Conservation (phyloP, 64 coral and sea anemone genomes). For the Pocillopora damicornis region DNA sequence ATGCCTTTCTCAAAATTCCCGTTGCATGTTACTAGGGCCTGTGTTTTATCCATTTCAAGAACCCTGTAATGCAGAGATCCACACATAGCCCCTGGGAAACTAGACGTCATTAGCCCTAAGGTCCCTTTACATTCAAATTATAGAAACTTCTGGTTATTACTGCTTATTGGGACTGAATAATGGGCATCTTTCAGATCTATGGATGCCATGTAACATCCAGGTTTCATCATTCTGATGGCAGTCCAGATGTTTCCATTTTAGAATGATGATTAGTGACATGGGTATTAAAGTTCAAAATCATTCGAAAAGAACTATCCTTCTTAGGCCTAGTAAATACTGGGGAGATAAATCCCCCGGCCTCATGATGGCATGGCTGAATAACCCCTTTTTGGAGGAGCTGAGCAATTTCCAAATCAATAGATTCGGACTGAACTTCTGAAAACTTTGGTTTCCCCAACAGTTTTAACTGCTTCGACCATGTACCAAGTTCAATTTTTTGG, state of each 20-base stretch:
- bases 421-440: slow-evolving; percentile 38
- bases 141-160: neutral
- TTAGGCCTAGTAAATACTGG: slow-evolving; percentile 47
- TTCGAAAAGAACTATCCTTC: slow-evolving; percentile 41
- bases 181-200: slow-evolving; percentile 26
- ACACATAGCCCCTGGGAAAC: neutral
- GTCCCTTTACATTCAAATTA: slow-evolving; percentile 22
- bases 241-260: slow-evolving; percentile 49
- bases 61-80: neutral
- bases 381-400: slow-evolving; percentile 41
- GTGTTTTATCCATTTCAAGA: slow-evolving; percentile 7
- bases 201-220: slow-evolving; percentile 44
- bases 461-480: slow-evolving; percentile 39
- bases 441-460: slow-evolving; percentile 11
- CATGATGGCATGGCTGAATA: neutral
- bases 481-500: slow-evolving; percentile 51
- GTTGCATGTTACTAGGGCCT: neutral
- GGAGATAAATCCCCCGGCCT: slow-evolving; percentile 29
- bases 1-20: slow-evolving; percentile 36
- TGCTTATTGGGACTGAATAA: slow-evolving; percentile 17
- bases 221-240: slow-evolving; percentile 35
- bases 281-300: slow-evolving; percentile 57
- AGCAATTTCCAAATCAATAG: slow-evolving; percentile 48
- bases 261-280: slow-evolving; percentile 38
- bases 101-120: neutral